Evolutionary conservation across 2,113 vertebrate species (phyloP), one percentile per base, ranked within the genome.

Genomic region (Bubo blakistoni): DNA sequence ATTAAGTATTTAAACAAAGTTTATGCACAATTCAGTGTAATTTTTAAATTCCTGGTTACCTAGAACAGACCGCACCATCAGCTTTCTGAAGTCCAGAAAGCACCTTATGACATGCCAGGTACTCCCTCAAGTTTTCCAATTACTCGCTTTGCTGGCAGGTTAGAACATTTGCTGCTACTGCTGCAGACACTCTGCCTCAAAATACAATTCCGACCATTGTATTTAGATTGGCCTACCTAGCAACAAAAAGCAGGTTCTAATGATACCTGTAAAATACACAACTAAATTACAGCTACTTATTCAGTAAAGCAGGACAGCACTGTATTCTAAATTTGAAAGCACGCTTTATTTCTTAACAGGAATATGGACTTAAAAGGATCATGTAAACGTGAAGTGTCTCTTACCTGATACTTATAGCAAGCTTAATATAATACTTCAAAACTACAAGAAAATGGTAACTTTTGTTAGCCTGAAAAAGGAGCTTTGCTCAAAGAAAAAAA

Each of bases 321-420:
- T 22, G 18, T 2, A 46, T 3, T 30, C 3, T 12, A 27, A 86
- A 63, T 22, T 0, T 19, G 3, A 88, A 88, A 74, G 6, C 2
- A 0, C 2, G 8, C 13, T 88, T 61, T 32, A 46, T 32, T 72
- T 13, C 8, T 40, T 29, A 76, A 34, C 1, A 69, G 6, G 6
- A 51, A 54, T 8, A 78, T 0, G 5, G 7, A 47, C 30, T 44
- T 59, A 8, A 90, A 90, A 79, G 7, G 1, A 55, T 32, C 15
- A 15, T 0, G 0, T 4, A 51, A 44, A 55, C 3, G 1, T 24
- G 7, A 63, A 73, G 12, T 10, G 4, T 25, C 22, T 32, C 34
- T 62, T 38, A 49, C 5, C 3, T 14, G 11, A 49, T 16, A 25
- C 8, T 44, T 42, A n/a, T 0, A 65, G 17, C 3, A 77, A 69